phyloP scores from a whole-genome alignment of 2,888 invertebrate genomes.

The Pandemis heparana region DNA sequence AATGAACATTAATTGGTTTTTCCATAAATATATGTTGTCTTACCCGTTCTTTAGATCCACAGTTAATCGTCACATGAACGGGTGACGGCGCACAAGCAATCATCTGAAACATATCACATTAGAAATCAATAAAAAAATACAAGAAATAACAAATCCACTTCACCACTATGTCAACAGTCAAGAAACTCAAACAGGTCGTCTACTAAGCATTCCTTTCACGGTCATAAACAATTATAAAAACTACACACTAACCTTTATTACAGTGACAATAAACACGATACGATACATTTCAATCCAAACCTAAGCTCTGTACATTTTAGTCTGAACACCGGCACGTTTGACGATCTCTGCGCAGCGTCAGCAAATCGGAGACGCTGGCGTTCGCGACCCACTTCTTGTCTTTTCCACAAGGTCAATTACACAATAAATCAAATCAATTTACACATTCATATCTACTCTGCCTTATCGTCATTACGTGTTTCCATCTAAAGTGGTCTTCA shows the following conservation, averaged over 20 bases:
- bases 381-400: slow-evolving; percentile 36
- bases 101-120: slow-evolving; percentile 56
- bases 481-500: slow-evolving; percentile 28
- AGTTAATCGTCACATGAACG: slow-evolving; percentile 71
- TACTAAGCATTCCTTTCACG: slow-evolving; percentile 19
- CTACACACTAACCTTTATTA: slow-evolving; percentile 36
- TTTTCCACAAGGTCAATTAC: slow-evolving; percentile 35
- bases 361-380: slow-evolving; percentile 33
- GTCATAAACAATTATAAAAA: slow-evolving; percentile 24
- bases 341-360: slow-evolving; percentile 31
- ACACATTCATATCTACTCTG: slow-evolving; percentile 51
- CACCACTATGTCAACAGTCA: background rate
- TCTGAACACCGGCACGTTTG: slow-evolving; percentile 34
- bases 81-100: slow-evolving; percentile 61
- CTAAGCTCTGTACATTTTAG: slow-evolving; percentile 32
- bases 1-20: background rate
- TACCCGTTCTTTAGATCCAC: slow-evolving; percentile 69
- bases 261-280: slow-evolving; percentile 26
- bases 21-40: slow-evolving; percentile 37
- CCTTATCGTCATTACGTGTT: slow-evolving; percentile 62
- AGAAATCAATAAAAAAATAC: slow-evolving; percentile 38
- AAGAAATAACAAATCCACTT: background rate
- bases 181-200: background rate
- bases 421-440: slow-evolving; percentile 39
- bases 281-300: slow-evolving; percentile 37